Evolutionary conservation across 2,888 invertebrate genomes (phyloP).

Genomic region (Isoperla grammatica): DNA sequence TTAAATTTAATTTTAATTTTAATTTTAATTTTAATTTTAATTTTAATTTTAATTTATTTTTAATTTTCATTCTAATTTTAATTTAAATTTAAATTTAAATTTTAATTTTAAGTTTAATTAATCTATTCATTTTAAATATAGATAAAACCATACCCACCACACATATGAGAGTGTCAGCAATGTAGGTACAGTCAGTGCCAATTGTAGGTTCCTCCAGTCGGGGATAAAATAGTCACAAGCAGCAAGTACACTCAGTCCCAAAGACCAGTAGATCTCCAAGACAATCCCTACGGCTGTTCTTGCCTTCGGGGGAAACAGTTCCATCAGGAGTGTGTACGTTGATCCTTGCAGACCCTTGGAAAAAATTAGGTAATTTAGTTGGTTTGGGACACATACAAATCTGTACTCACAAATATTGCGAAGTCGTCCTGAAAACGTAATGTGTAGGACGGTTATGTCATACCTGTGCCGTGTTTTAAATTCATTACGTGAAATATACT

Average conservation of each 20-base stretch:
- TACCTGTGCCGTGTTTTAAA: no score
- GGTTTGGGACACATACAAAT: neutral
- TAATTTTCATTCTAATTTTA: no score
- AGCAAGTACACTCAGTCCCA: conserved; percentile 45
- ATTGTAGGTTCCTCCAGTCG: conserved; percentile 49
- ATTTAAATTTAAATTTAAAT: no score
- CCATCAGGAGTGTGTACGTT: conserved; percentile 47
- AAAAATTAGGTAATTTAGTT: neutral
- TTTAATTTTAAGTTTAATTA: no score
- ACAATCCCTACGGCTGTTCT: conserved; percentile 46
- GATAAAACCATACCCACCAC: conserved; percentile 8
- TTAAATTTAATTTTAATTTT: no score
- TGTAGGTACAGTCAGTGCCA: conserved; percentile 47
- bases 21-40: no score
- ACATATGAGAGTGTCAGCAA: conserved; percentile 41
- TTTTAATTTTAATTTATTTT: no score
- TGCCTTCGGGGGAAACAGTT: conserved; percentile 45
- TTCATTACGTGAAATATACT: no score
- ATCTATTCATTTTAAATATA: no score
- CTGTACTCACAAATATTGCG: no score
- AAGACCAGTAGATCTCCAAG: conserved; percentile 47
- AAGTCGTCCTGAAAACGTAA: no score
- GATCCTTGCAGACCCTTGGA: conserved; percentile 47
- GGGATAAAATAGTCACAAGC: conserved; percentile 45
- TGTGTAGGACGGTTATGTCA: no score